Conservation (phyloP, 2,797 vertebrate species). For the Esox lucius region DNA sequence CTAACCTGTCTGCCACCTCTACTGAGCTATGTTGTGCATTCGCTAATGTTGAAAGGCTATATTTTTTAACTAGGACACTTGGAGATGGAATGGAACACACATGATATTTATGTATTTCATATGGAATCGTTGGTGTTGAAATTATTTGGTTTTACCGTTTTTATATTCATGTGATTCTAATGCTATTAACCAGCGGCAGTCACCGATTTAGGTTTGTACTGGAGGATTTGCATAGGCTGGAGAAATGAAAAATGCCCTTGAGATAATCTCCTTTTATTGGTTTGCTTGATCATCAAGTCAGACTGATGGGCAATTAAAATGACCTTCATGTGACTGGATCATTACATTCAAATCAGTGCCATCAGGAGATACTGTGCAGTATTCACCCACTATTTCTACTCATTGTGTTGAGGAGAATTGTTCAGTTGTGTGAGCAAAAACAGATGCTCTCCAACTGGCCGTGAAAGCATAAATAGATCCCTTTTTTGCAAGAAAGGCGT, state of each 20-base stretch:
- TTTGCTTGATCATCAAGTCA: constrained; percentile 1
- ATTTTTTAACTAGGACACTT: constrained; percentile 7
- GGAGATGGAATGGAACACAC: too few relatives aligned
- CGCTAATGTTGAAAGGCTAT: neutral
- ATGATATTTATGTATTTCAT: neutral
- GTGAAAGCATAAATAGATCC: neutral
- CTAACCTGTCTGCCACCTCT: too few relatives aligned
- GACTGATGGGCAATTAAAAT: constrained; percentile 10
- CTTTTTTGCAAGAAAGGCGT: constrained; percentile 20
- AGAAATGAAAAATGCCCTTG: constrained; percentile 4
- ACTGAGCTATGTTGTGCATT: neutral
- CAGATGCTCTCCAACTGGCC: constrained; percentile 24
- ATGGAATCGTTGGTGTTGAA: neutral
- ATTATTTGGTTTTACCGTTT: neutral
- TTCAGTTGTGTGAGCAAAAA: constrained; percentile 11
- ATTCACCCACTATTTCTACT: neutral
- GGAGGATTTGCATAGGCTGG: neutral
- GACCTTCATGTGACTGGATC: neutral
- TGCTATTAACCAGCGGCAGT: neutral
- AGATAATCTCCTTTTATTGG: neutral
- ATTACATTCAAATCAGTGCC: constrained; percentile 1
- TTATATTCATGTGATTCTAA: neutral
- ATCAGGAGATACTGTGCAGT: neutral
- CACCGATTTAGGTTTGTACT: neutral
- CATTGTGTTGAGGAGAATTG: neutral